Conservation (phyloP, 2,888 invertebrate genomes). For the Lacanobia wlatinum region DNA sequence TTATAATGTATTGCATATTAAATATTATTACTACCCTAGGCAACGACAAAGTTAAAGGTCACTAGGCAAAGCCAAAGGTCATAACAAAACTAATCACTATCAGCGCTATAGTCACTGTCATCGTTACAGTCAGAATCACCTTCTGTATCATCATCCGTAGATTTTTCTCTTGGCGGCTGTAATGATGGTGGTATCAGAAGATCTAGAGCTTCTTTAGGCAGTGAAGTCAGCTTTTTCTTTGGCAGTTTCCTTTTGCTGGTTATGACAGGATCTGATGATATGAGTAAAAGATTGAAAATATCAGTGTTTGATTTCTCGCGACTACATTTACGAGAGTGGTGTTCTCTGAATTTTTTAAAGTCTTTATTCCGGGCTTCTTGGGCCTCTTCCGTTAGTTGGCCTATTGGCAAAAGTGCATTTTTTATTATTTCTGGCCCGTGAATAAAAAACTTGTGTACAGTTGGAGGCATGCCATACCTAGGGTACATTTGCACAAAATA, state of each 20-base stretch:
- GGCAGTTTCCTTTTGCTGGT: conserved; percentile 12
- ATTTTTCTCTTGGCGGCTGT: conserved; percentile 10
- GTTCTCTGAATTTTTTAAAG: no score
- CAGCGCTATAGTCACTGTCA: background rate
- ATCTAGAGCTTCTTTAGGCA: no score
- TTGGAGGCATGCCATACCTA: no score
- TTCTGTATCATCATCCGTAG: conserved; percentile 7
- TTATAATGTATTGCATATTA: background rate
- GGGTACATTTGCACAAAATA: no score
- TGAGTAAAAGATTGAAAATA: conserved; percentile 7
- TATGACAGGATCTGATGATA: conserved; percentile 9
- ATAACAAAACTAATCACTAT: conserved; percentile 5
- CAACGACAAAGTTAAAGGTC: no score
- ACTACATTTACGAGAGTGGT: background rate
- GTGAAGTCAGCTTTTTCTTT: conserved; percentile 14
- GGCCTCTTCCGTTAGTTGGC: no score
- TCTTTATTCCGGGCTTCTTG: no score
- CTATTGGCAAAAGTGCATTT: no score
- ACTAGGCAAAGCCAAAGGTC: background rate
- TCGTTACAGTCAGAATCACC: conserved; percentile 1
- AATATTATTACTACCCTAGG: no score
- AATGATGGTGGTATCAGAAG: conserved; percentile 16
- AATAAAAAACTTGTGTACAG: no score
- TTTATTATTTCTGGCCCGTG: no score
- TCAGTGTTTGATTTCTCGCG: conserved; percentile 5